Conservation (phyloP, 1,140 invertebrate species). For the Vanessa tameamea region DNA sequence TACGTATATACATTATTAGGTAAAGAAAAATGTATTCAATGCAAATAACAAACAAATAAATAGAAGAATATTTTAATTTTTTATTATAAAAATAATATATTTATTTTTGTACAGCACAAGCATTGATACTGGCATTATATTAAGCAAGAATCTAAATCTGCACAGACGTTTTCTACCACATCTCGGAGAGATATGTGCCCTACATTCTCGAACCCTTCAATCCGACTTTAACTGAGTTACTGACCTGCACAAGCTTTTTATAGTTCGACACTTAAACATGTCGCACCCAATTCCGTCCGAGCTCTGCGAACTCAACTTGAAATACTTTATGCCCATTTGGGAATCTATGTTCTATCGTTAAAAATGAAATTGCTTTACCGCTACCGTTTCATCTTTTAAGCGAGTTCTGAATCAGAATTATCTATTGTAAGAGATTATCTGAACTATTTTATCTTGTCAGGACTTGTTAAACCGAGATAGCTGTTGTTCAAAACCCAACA, state of each 20-base stretch:
- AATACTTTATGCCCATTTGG: constrained; percentile 29
- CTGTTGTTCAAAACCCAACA: too few relatives aligned
- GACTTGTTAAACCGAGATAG: too few relatives aligned
- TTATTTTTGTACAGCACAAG: not conserved
- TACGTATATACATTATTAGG: too few relatives aligned
- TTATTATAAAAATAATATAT: too few relatives aligned
- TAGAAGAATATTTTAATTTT: too few relatives aligned
- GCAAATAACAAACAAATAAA: too few relatives aligned
- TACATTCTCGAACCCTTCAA: constrained; percentile 39
- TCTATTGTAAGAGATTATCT: not conserved
- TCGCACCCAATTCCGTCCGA: constrained; percentile 33
- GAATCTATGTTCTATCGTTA: constrained; percentile 21
- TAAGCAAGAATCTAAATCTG: not conserved
- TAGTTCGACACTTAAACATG: constrained; percentile 52
- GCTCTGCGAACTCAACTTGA: constrained; percentile 25
- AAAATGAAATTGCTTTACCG: constrained; percentile 8
- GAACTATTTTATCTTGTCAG: too few relatives aligned
- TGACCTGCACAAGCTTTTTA: constrained; percentile 60
- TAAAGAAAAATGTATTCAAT: too few relatives aligned
- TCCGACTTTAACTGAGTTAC: constrained; percentile 46
- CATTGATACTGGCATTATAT: not conserved
- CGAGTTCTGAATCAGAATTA: not conserved
- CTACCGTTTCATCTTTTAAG: not conserved
- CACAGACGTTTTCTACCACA: constrained; percentile 17
- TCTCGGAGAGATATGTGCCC: constrained; percentile 44